A percentile compares a stretch with the other conserved stretches of the same genome.
Conservation (phyloP, 2,797 vertebrate species). For the Crenuchus spilurus region DNA sequence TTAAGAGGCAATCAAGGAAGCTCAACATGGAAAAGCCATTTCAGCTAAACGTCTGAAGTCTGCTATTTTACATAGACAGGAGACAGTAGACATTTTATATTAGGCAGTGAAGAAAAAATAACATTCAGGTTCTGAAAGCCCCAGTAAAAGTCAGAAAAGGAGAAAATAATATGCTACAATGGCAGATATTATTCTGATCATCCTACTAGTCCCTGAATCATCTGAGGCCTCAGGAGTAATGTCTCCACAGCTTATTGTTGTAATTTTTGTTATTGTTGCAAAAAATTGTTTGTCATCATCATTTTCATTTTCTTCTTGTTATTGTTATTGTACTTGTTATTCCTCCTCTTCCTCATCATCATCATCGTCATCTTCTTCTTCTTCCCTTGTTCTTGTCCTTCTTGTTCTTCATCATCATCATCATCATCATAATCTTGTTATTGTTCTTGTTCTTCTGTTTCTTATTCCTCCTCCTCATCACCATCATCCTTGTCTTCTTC, state of each 20-base stretch:
- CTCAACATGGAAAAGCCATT: conserved; percentile 22
- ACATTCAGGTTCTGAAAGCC: not conserved
- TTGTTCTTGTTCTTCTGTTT: not conserved
- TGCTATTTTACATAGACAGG: conserved; percentile 14
- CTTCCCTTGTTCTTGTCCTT: not conserved
- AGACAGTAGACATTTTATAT: conserved; percentile 9
- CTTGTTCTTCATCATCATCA: not conserved
- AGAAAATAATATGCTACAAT: not conserved
- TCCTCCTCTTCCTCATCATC: not conserved
- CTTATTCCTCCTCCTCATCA: not conserved
- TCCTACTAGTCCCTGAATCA: not conserved
- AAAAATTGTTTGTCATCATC: not conserved
- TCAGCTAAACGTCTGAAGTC: conserved; percentile 13
- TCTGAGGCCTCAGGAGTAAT: not conserved
- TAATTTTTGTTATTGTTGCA: not conserved
- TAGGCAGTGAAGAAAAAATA: not conserved
- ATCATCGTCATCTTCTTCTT: not conserved
- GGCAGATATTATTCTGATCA: not conserved
- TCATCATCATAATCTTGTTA: not conserved
- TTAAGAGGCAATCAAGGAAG: conserved; percentile 19
- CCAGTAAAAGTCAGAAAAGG: not conserved
- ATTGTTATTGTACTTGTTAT: not conserved
- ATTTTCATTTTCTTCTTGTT: not conserved
- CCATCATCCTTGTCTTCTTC: not conserved
- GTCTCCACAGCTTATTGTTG: not conserved